These are phyloP conservation scores for Rhinoptilus africanus DNA, from an alignment of 2,113 vertebrate genomes.

Conservation along the genomic window DNA sequence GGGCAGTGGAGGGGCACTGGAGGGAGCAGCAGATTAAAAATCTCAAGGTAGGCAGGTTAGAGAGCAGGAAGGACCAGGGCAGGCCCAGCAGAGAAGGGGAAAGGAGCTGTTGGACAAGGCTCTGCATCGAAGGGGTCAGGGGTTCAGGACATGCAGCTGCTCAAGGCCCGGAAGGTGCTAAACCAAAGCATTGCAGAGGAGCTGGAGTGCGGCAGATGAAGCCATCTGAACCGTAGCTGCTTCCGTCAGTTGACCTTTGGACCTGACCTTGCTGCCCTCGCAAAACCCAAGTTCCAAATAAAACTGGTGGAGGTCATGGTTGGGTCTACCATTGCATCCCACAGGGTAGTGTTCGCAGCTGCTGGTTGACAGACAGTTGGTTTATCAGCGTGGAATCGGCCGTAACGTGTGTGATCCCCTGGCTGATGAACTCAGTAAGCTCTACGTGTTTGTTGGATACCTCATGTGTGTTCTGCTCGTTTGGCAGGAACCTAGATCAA, in stretches of 20 bases:
- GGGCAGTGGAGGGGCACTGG: not conserved
- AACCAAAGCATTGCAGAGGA: not conserved
- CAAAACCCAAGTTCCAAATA: not conserved
- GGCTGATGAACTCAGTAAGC: not conserved
- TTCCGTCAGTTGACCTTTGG: not conserved
- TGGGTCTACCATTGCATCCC: not conserved
- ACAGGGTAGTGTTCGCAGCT: not conserved
- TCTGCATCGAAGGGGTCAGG: accelerated
- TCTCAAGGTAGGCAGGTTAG: not conserved
- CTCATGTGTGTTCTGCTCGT: not conserved
- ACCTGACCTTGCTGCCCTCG: not conserved
- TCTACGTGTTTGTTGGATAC: accelerated
- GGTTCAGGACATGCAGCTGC: not conserved
- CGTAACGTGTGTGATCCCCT: not conserved
- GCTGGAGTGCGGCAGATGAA: not conserved
- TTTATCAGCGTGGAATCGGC: not conserved
- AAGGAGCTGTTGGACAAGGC: not conserved
- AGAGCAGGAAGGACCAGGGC: not conserved
- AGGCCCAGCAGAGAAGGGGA: not conserved
- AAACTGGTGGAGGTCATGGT: not conserved
- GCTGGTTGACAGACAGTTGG: not conserved
- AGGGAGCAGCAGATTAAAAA: not conserved
- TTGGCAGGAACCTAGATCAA: not conserved
- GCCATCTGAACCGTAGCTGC: not conserved
- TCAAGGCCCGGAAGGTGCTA: not conserved